Evolutionary conservation across 2,113 vertebrate genomes (phyloP), one percentile per base, ranked within the genome.

Genomic region (Paramormyrops kingsleyae): DNA sequence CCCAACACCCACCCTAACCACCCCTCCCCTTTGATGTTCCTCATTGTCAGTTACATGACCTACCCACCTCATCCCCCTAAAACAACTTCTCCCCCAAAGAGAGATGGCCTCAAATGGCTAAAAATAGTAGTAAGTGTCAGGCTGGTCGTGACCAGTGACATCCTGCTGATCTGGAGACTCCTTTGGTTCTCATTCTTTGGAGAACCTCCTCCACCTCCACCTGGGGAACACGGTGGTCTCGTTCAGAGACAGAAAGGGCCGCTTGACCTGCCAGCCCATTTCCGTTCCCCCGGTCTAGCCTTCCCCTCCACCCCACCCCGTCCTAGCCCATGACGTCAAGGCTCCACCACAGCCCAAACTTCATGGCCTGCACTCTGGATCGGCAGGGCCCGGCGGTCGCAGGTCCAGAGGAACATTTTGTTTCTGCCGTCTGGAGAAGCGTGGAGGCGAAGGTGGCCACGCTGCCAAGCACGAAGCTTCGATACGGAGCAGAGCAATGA

Each of bases 321-420:
- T 7, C 35, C 19, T 24, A 44, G 39, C 77, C 42, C 19, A 86
- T 89, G 52, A 88, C 46, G 84, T 89, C 80, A 90, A 44, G 15
- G 50, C 50, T 42, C 56, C 24, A 5, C 27, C 87, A 39, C 70
- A 19, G 31, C 31, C 35, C 35, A 19, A 77, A 17, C 35, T 39
- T 4, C 5, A 42, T 1, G 17, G 35, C 12, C 89, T 83, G 42
- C 70, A 74, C 50, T 27, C 85, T 88, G 50, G 77, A 47, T 8
- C 39, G 27, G 9, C 85, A 4, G 21, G 31, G n/a, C 83, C 35
- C 2, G 4, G 87, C 21, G 27, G 56, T 13, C 2, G 24, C 2
- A 5, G 50, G 62, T 12, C 35, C 62, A 15, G 27, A 84, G 84
- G 74, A 90, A 84, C 53, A 27, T 13, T 89, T 89, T 90, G 44